A percentile compares a stretch with the other conserved stretches of the same genome.
Conservation (phyloP, 1,140 invertebrate genomes). For the Campoletis sonorensis region DNA sequence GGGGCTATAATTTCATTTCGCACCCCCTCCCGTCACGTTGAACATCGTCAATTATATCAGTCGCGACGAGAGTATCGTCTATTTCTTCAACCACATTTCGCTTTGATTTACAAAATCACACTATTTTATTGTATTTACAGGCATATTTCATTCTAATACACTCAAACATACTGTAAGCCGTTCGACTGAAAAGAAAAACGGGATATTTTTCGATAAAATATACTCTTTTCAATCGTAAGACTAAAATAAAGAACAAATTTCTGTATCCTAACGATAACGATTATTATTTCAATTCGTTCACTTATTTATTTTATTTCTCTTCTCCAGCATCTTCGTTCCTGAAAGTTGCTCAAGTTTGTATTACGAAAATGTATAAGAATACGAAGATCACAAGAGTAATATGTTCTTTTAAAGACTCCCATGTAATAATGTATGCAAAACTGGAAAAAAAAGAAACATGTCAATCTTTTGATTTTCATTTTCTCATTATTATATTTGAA, state of each 20-base stretch:
- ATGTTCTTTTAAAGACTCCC: too few relatives aligned
- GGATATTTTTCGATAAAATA: background rate
- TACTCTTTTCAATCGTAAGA: background rate
- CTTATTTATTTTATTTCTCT: background rate
- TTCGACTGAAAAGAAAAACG: too few relatives aligned
- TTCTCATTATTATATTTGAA: background rate
- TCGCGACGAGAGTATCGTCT: slow-evolving; percentile 38
- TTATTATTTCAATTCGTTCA: slow-evolving; percentile 14
- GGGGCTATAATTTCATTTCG: slow-evolving; percentile 45
- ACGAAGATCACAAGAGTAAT: too few relatives aligned
- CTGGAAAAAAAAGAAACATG: too few relatives aligned
- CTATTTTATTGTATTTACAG: slow-evolving; percentile 29
- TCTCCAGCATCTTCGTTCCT: background rate
- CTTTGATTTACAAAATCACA: slow-evolving; percentile 9
- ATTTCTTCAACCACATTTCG: background rate
- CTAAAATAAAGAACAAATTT: slow-evolving; percentile 8
- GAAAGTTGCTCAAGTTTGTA: background rate
- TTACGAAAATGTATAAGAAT: too few relatives aligned
- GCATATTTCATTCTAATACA: slow-evolving; percentile 11
- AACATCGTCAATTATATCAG: slow-evolving; percentile 32
- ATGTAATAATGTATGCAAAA: too few relatives aligned
- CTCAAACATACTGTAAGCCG: background rate
- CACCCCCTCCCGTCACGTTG: slow-evolving; percentile 19
- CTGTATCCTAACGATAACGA: slow-evolving; percentile 4
- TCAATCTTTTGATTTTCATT: too few relatives aligned